Base-by-base conservation (phyloP, 1,140 invertebrate species). In the Plodia interpunctella region DNA sequence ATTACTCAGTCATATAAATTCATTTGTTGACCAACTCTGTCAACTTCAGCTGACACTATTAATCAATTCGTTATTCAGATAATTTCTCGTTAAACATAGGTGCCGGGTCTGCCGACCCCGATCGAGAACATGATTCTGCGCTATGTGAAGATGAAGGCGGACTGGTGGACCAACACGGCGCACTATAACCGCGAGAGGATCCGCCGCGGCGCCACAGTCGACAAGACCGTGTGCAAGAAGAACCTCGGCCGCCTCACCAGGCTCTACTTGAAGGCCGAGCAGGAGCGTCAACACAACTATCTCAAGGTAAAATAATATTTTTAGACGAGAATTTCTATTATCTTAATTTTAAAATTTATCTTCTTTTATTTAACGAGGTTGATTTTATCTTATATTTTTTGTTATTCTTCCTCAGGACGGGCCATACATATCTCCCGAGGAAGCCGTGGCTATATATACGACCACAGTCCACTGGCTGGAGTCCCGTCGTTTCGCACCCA, bases 101-200 rank as follows among this genome's bases (percentile, higher is more conserved):
- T 99, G 1, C 99, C 99, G 9, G 98, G 98, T 4, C 90, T 99
- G 8, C 99, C 99, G 0, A 99, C 97, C 51, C 99, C 99, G 0
- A 99, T 99, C 75, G 99, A 99, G 90, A 99, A 99, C 88, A 99
- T 99, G 98, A 99, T 99, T 71, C 92, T 99, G 17, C 93, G 99
- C 49, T 99, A 99, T 87, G 98, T 99, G 0, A 99, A 99, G 88
- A 99, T 99, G 94, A 99, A 99, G 86, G 98, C 99, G 0, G 99
- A 99, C 89, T 99, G 99, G 99, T 99, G 99, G 99, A 99, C 99
- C 0, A 99, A 99, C 87, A 99, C 99, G 0, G 98, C 98, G 1
- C 99, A 99, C 90, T 99, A 99, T 86, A 99, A 99, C 90, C 93
- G 99, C 20, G 99, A 99, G 89, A 92, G 99, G 70, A 98, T 98